Evolutionary conservation across 1,140 invertebrate species (phyloP).

Genomic region (Sesamia nonagrioides): DNA sequence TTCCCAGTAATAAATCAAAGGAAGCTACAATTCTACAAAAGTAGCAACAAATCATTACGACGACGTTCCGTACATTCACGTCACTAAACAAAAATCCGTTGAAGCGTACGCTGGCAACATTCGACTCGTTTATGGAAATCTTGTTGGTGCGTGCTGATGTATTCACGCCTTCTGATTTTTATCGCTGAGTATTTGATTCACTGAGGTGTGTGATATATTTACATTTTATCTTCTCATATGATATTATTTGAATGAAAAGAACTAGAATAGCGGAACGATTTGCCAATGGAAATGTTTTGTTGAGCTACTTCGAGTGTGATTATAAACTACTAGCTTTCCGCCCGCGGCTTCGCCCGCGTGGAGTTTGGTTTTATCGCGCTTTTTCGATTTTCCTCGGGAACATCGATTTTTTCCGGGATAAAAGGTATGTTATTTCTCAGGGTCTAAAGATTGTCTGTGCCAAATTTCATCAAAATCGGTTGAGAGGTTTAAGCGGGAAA

Average conservation of each 20-base stretch:
- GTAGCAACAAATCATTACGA: slow-evolving; percentile 31
- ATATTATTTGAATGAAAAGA: slow-evolving; percentile 51
- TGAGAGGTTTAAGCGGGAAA: no score
- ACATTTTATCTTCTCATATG: slow-evolving; percentile 52
- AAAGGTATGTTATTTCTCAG: no score
- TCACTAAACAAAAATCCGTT: slow-evolving; percentile 43
- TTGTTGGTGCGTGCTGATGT: slow-evolving; percentile 55
- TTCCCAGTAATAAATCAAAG: slow-evolving; percentile 33
- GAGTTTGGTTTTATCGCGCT: no score
- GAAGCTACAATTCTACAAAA: slow-evolving; percentile 19
- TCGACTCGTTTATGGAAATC: slow-evolving; percentile 59
- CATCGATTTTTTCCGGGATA: no score
- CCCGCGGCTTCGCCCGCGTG: no score
- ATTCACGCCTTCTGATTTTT: slow-evolving; percentile 60
- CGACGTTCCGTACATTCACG: slow-evolving; percentile 32
- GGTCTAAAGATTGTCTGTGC: no score
- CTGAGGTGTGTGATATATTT: slow-evolving; percentile 59
- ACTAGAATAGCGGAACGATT: slow-evolving; percentile 32
- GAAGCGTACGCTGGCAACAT: slow-evolving; percentile 48
- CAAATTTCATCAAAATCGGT: no score
- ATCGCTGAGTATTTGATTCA: slow-evolving; percentile 53
- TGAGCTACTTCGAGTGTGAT: background rate
- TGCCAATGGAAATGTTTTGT: slow-evolving; percentile 33
- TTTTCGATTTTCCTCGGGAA: no score
- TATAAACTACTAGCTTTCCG: no score